These are phyloP conservation scores for Anser cygnoides DNA, from an alignment of 2,113 vertebrate species.

Conservation along the genomic window DNA sequence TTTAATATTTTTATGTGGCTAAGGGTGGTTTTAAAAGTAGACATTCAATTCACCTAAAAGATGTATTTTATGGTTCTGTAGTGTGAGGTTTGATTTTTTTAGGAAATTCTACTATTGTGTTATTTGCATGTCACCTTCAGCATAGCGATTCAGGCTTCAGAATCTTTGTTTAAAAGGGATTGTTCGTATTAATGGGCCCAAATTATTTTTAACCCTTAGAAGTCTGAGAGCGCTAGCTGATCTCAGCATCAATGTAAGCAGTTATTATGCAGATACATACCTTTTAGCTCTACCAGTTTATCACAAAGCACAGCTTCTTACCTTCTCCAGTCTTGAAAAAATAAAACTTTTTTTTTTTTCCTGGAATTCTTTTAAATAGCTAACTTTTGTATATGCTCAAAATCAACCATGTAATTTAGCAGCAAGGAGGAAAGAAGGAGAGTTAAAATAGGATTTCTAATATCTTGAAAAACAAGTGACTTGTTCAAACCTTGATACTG, in stretches of 20 bases:
- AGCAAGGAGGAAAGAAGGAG: neutral
- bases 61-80: neutral
- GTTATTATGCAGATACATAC: neutral
- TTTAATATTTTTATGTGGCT: neutral
- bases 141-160: neutral
- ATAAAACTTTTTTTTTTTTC: neutral
- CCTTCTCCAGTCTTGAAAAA: neutral
- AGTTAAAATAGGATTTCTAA: neutral
- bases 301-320: neutral
- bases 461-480: neutral
- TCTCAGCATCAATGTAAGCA: neutral
- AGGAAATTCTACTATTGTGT: neutral
- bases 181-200: neutral
- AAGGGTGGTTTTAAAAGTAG: neutral
- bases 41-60: neutral
- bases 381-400: neutral
- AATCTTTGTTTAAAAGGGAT: neutral
- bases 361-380: slow-evolving; percentile 1
- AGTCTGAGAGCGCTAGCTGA: neutral
- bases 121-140: neutral
- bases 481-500: neutral
- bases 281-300: neutral
- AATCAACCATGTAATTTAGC: neutral
- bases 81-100: neutral
- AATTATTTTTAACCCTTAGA: neutral